Evolutionary conservation across 2,113 vertebrate genomes (phyloP).

Genomic region (Esox niger): DNA sequence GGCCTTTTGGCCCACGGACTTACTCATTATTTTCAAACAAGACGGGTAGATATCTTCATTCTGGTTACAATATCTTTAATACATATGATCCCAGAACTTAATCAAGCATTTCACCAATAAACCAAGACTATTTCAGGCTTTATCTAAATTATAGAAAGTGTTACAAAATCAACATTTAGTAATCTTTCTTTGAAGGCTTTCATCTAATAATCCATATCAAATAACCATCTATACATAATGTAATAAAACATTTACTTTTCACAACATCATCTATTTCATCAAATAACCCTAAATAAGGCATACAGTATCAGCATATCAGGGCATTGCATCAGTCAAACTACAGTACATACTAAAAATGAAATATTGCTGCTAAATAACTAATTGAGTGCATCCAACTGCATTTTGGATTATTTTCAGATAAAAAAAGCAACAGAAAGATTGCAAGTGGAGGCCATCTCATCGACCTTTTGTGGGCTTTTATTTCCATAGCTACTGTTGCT

Average conservation of each 20-base stretch:
- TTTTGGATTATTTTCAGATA: constrained; percentile 34
- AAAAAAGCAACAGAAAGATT: constrained; percentile 54
- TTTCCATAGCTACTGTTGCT: constrained; percentile 67
- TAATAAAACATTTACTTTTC: neutral
- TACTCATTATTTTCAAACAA: no score
- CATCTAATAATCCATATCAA: neutral
- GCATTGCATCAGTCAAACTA: neutral
- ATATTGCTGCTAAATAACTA: neutral
- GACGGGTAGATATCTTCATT: no score
- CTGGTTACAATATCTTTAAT: no score
- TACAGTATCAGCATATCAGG: neutral
- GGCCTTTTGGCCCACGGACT: no score
- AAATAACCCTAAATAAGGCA: neutral
- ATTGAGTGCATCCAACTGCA: neutral
- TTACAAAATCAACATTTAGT: neutral
- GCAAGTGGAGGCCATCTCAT: constrained; percentile 52
- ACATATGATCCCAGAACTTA: no score
- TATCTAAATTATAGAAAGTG: no score
- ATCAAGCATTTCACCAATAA: no score
- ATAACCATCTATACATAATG: neutral
- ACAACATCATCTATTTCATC: neutral
- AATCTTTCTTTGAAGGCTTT: neutral
- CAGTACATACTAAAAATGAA: no score
- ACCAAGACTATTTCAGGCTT: no score
- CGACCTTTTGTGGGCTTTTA: constrained; percentile 61